Percentiles rank a stretch among this genome's conserved stretches.
Evolutionary conservation across 2,888 invertebrate genomes (phyloP).

Genomic region (Drepana falcataria): DNA sequence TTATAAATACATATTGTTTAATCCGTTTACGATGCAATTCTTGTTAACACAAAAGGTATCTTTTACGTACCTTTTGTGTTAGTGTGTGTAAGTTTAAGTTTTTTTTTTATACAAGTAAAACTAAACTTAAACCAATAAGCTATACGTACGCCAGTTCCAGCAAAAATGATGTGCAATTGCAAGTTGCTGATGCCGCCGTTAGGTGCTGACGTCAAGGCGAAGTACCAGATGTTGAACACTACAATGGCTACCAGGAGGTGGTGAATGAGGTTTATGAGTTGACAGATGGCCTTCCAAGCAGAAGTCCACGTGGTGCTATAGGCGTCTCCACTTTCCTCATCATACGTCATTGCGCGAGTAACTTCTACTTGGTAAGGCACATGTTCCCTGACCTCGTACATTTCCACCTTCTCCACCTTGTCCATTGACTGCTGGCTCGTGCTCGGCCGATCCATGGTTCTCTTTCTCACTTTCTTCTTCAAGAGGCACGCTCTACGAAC

Average conservation of each 20-base stretch:
- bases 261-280: conserved; percentile 63
- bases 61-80: too few species aligned
- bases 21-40: too few species aligned
- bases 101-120: too few species aligned
- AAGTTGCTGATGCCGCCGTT: conserved; percentile 63
- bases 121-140: too few species aligned
- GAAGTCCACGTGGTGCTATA: conserved; percentile 58
- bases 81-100: too few species aligned
- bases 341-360: conserved; percentile 57
- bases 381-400: conserved; percentile 69
- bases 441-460: conserved; percentile 63
- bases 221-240: conserved; percentile 65
- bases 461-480: conserved; percentile 22
- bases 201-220: conserved; percentile 56
- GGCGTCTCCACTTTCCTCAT: conserved; percentile 58
- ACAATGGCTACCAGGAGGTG: conserved; percentile 71
- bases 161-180: conserved; percentile 68
- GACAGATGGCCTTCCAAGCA: conserved; percentile 65
- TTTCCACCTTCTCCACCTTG: conserved; percentile 62
- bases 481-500: conserved; percentile 40
- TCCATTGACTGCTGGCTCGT: conserved; percentile 65
- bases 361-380: conserved; percentile 69
- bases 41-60: too few species aligned
- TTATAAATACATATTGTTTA: too few species aligned
- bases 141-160: conserved; percentile 69